A percentile compares a stretch with the other conserved stretches of the same genome.
These are phyloP conservation scores for Bursaphelenchus okinawaensis DNA, from an alignment of 2,888 invertebrate genomes.

Conservation along the genomic window DNA sequence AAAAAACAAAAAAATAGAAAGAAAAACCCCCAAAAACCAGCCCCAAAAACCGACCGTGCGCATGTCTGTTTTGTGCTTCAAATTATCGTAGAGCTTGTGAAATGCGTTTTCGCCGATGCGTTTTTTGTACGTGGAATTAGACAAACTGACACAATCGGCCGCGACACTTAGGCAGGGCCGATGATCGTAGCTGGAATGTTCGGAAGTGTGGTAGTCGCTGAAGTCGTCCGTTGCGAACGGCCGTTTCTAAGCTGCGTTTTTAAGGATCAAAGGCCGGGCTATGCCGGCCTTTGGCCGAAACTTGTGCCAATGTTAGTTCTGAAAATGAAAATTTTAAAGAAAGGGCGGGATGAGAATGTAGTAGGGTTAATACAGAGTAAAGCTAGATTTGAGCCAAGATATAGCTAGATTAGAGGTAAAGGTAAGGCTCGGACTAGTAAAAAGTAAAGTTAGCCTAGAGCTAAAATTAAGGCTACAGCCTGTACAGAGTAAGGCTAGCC, in stretches of 20 bases:
- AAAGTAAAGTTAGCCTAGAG: too few relatives aligned
- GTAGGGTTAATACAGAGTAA: too few relatives aligned
- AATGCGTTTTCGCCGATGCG: neutral
- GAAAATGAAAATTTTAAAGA: too few relatives aligned
- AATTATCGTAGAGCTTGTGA: neutral
- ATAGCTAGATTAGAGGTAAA: too few relatives aligned
- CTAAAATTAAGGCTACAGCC: too few relatives aligned
- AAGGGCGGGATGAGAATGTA: too few relatives aligned
- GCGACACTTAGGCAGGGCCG: constrained; percentile 11
- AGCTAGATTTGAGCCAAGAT: too few relatives aligned
- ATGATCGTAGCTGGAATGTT: neutral
- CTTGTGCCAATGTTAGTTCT: neutral
- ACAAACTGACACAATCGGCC: constrained; percentile 8
- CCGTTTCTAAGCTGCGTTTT: neutral
- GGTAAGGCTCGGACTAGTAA: too few relatives aligned
- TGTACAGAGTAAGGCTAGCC: too few relatives aligned
- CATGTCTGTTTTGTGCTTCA: neutral
- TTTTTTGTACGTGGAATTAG: constrained; percentile 3
- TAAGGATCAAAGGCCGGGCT: neutral
- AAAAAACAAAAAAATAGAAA: neutral
- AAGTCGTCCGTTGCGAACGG: neutral
- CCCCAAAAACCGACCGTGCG: neutral
- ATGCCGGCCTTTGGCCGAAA: neutral
- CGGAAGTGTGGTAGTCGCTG: neutral
- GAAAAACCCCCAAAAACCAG: too few relatives aligned